Evolutionary conservation across 2,797 vertebrate genomes (phyloP).

Genomic region (Acestrorhynchus altus): DNA sequence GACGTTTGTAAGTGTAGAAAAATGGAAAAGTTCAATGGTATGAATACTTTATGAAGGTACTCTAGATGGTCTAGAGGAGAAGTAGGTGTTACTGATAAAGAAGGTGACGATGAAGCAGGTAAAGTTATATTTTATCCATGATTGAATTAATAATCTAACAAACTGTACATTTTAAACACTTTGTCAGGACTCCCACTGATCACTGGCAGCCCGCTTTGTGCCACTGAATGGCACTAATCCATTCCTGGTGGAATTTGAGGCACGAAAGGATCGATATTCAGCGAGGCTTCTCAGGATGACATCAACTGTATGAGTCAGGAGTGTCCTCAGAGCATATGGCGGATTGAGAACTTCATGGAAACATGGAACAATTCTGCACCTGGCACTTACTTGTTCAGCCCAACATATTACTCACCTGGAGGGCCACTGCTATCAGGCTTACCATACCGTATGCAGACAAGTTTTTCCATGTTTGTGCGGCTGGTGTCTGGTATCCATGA

Average conservation of each 20-base stretch:
- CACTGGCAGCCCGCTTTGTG: conserved; percentile 80
- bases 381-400: conserved; percentile 19
- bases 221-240: conserved; percentile 70
- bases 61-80: too few species aligned
- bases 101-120: too few species aligned
- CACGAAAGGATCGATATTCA: conserved; percentile 68
- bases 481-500: conserved; percentile 45
- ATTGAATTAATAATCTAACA: neutral
- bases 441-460: neutral
- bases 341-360: conserved; percentile 76
- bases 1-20: too few species aligned
- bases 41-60: too few species aligned
- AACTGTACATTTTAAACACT: neutral
- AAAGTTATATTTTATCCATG: too few species aligned
- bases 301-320: conserved; percentile 49
- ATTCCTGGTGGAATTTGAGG: conserved; percentile 84
- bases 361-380: neutral
- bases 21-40: too few species aligned
- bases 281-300: conserved; percentile 79
- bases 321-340: conserved; percentile 70
- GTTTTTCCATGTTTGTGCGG: conserved; percentile 59
- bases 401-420: conserved; percentile 73
- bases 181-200: conserved; percentile 60
- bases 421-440: conserved; percentile 82
- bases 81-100: too few species aligned